Evolutionary conservation across 2,113 vertebrate genomes (phyloP).

Genomic region (Grallaria varia): DNA sequence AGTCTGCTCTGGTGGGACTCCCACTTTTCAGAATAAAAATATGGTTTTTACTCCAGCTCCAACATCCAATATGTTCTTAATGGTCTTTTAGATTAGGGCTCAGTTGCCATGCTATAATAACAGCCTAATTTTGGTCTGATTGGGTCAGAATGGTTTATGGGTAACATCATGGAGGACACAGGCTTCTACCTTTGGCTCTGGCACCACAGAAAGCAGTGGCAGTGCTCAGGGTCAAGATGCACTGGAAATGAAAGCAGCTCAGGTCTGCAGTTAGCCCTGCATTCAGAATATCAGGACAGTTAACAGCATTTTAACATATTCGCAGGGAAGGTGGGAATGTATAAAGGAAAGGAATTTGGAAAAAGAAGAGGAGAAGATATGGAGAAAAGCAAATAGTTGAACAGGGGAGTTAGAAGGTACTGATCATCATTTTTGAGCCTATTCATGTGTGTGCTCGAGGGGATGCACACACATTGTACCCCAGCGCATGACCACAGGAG

Average conservation of each 20-base stretch:
- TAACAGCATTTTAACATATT: background rate
- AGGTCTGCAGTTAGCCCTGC: background rate
- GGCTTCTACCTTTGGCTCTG: background rate
- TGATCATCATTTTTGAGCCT: background rate
- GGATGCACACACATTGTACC: background rate
- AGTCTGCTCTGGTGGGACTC: background rate
- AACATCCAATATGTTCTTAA: accelerated
- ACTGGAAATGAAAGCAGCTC: background rate
- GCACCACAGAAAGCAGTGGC: background rate
- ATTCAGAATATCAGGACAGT: background rate
- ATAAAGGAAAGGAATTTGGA: background rate
- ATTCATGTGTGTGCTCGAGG: background rate
- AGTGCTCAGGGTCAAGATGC: background rate
- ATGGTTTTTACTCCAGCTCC: background rate
- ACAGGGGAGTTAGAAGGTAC: background rate
- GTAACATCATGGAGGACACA: background rate
- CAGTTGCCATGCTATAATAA: background rate
- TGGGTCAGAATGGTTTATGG: background rate
- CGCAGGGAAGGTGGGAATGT: background rate
- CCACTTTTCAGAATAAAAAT: background rate
- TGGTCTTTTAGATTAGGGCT: background rate
- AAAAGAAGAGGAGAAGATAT: background rate
- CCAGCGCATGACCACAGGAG: background rate
- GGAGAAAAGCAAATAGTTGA: background rate
- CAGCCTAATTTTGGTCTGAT: background rate